Percentiles rank a stretch among this genome's conserved stretches.
Conservation (phyloP, 2,888 invertebrate species). For the Brassicogethes aeneus region DNA sequence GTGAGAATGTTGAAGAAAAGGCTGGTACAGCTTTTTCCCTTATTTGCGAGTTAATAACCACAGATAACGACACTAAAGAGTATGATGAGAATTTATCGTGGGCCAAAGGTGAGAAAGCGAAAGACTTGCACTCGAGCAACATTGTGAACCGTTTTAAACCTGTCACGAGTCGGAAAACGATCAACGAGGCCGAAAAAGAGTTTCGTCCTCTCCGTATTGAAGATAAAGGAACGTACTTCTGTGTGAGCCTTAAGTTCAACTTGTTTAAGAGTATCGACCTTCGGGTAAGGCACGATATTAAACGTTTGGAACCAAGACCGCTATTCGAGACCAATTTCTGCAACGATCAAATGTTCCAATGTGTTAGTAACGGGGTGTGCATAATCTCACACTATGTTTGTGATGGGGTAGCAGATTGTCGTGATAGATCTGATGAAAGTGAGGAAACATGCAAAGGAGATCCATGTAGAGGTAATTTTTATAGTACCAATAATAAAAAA, state of each 20-base stretch:
- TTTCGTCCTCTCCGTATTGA: conserved; percentile 29
- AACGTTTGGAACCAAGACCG: conserved; percentile 17
- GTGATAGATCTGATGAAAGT: conserved; percentile 45
- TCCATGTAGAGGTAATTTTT: conserved; percentile 39
- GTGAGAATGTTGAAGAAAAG: conserved; percentile 30
- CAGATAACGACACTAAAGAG: conserved; percentile 21
- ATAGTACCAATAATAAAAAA: background rate
- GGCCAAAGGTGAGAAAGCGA: conserved; percentile 21
- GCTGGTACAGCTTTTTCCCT: conserved; percentile 33
- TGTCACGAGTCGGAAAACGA: conserved; percentile 16
- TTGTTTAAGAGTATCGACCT: conserved; percentile 29
- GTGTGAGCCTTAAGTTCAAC: conserved; percentile 34
- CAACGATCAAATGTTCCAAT: conserved; percentile 35
- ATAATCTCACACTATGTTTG: conserved; percentile 45
- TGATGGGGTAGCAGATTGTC: conserved; percentile 46
- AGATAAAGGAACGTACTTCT: conserved; percentile 34
- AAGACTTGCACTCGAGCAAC: background rate
- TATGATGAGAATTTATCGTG: conserved; percentile 34
- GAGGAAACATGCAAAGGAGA: conserved; percentile 35
- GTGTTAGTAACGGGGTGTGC: conserved; percentile 35
- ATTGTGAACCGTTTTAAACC: conserved; percentile 7
- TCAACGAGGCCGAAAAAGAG: conserved; percentile 30
- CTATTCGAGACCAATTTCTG: conserved; percentile 26
- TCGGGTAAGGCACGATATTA: conserved; percentile 25
- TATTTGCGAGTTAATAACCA: conserved; percentile 32